phyloP scores from a whole-genome alignment of 1,140 invertebrate genomes.

The Grapholita molesta region DNA sequence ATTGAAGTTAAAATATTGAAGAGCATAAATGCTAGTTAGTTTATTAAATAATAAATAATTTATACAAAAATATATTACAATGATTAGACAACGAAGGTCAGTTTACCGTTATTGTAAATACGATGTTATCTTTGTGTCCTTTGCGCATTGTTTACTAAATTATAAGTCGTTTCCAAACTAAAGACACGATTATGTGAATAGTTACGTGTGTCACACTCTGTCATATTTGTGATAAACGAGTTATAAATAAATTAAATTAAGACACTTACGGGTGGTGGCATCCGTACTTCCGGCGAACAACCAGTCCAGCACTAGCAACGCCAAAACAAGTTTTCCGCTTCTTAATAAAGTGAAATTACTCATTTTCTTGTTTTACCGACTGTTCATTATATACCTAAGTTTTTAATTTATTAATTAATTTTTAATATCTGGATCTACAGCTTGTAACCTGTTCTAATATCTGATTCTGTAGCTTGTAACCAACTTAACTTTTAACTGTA shows the following conservation, averaged over 20 bases:
- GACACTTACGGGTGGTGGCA: conserved; percentile 60
- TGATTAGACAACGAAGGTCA: not conserved
- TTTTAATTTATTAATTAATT: not conserved
- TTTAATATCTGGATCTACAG: too few relatives aligned
- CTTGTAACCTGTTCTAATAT: too few relatives aligned
- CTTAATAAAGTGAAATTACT: conserved; percentile 31
- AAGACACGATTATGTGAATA: too few relatives aligned
- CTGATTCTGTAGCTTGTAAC: too few relatives aligned
- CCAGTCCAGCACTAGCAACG: conserved; percentile 61
- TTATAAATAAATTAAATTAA: not conserved
- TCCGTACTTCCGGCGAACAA: conserved; percentile 49
- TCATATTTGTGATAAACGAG: too few relatives aligned
- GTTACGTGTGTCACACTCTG: too few relatives aligned
- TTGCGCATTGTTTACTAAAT: too few relatives aligned
- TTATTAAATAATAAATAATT: not conserved
- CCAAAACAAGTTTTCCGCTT: conserved; percentile 52
- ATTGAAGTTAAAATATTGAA: too few relatives aligned
- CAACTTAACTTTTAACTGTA: too few relatives aligned
- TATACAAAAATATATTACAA: not conserved
- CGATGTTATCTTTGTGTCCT: too few relatives aligned
- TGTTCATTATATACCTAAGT: conserved; percentile 27
- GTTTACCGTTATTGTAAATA: not conserved
- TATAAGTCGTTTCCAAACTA: not conserved
- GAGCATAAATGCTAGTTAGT: too few relatives aligned
- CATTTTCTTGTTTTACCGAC: not conserved